Evolutionary conservation across 2,113 vertebrate species (phyloP).

Genomic region (Tragelaphus buxtoni): DNA sequence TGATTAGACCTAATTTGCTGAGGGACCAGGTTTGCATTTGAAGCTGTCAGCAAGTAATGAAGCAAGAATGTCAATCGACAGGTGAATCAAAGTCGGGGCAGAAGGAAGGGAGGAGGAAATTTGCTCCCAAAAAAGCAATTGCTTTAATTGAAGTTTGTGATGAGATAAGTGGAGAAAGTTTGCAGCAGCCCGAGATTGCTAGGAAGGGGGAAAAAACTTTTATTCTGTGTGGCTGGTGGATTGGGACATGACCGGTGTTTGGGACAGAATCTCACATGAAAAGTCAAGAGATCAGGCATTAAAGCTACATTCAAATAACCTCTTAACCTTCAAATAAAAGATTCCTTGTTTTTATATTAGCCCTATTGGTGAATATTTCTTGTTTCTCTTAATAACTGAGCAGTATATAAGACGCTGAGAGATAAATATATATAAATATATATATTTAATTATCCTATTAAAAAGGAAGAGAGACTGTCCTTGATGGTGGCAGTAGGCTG

Average conservation of each 20-base stretch:
- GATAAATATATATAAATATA: not conserved
- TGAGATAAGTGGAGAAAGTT: slow-evolving; percentile 77
- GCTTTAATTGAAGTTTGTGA: slow-evolving; percentile 79
- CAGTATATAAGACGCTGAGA: not conserved
- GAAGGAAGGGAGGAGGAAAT: slow-evolving; percentile 74
- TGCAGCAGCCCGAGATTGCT: slow-evolving; percentile 70
- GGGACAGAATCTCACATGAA: not conserved
- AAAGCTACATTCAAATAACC: not conserved
- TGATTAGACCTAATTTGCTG: slow-evolving; percentile 83
- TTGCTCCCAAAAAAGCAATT: slow-evolving; percentile 69
- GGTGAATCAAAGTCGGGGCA: slow-evolving; percentile 80
- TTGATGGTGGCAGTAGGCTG: not conserved
- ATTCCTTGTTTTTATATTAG: not conserved
- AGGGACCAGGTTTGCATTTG: slow-evolving; percentile 71
- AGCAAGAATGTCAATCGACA: slow-evolving; percentile 81
- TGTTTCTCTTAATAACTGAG: not conserved
- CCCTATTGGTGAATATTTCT: not conserved
- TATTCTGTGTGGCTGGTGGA: not conserved
- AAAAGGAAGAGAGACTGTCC: not conserved
- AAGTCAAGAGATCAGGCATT: not conserved
- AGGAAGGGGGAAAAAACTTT: slow-evolving; percentile 47
- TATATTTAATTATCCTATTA: not conserved
- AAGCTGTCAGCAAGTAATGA: slow-evolving; percentile 83
- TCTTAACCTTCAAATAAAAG: not conserved
- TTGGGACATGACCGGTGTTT: not conserved